Percentiles rank a stretch among this genome's conserved stretches.
Conservation (phyloP, 2,113 vertebrate genomes). For the Empidonax alnorum region DNA sequence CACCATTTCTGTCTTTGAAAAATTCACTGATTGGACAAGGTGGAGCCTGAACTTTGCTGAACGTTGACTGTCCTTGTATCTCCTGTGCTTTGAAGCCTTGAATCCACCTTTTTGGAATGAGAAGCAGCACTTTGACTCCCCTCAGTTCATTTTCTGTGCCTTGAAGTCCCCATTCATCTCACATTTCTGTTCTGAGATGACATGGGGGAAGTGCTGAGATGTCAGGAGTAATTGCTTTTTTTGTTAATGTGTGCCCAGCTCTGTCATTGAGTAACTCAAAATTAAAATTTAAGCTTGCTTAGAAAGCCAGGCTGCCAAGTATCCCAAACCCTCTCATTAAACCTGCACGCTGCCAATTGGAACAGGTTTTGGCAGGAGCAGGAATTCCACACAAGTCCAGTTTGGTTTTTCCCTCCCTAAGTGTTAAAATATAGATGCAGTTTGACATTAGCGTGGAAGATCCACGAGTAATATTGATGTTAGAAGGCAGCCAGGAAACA, state of each 20-base stretch:
- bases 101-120: not conserved
- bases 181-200: not conserved
- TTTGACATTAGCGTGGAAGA: not conserved
- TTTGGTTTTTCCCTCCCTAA: not conserved
- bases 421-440: not conserved
- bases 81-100: not conserved
- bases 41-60: not conserved
- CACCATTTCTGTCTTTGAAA: not conserved
- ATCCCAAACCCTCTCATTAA: constrained; percentile 3
- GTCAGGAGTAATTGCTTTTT: constrained; percentile 26
- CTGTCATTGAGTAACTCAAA: not conserved
- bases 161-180: not conserved
- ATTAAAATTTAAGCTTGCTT: constrained; percentile 14
- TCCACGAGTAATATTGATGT: not conserved
- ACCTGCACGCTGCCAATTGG: not conserved
- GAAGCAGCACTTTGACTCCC: not conserved
- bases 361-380: not conserved
- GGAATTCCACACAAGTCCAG: not conserved
- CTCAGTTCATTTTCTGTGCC: fast-evolving
- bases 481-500: not conserved
- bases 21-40: not conserved
- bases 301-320: not conserved
- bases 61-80: not conserved
- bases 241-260: not conserved
- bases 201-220: not conserved